A percentile compares a stretch with the other conserved stretches of the same genome.
Conservation (phyloP, 2,888 invertebrate species). For the Pilophorus perplexus region DNA sequence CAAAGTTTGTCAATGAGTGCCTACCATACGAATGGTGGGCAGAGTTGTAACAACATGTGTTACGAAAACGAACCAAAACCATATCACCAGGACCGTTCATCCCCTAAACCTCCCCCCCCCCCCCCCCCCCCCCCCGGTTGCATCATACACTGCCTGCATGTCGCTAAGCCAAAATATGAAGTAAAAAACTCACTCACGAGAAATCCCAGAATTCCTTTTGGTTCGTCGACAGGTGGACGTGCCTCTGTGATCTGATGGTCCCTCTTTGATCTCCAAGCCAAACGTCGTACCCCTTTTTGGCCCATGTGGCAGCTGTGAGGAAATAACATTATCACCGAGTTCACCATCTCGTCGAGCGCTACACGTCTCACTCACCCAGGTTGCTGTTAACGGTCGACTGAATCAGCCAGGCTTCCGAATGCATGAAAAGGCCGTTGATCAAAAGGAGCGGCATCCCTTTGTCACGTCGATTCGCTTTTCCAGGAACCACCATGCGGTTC, state of each 20-base stretch:
- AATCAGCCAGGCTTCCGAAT: conserved; percentile 29
- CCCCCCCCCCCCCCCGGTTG: no score
- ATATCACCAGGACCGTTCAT: no score
- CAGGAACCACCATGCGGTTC: conserved; percentile 12
- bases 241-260: not conserved
- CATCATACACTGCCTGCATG: no score
- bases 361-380: conserved; percentile 12
- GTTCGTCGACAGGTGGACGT: not conserved
- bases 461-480: not conserved
- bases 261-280: conserved; percentile 18
- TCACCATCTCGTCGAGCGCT: no score
- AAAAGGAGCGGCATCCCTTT: conserved; percentile 6
- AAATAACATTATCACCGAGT: no score
- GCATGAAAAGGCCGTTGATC: conserved; percentile 13
- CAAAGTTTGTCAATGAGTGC: no score
- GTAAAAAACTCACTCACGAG: conserved; percentile 27
- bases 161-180: no score
- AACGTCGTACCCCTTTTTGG: conserved; percentile 15
- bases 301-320: not conserved
- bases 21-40: no score
- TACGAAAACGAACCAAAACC: no score
- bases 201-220: conserved; percentile 13
- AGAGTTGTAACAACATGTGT: no score
- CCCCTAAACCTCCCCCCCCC: no score
- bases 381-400: not conserved